These are phyloP conservation scores for Lordiphosa andalusiaca DNA, from an alignment of 2,888 invertebrate genomes.

Conservation along the genomic window DNA sequence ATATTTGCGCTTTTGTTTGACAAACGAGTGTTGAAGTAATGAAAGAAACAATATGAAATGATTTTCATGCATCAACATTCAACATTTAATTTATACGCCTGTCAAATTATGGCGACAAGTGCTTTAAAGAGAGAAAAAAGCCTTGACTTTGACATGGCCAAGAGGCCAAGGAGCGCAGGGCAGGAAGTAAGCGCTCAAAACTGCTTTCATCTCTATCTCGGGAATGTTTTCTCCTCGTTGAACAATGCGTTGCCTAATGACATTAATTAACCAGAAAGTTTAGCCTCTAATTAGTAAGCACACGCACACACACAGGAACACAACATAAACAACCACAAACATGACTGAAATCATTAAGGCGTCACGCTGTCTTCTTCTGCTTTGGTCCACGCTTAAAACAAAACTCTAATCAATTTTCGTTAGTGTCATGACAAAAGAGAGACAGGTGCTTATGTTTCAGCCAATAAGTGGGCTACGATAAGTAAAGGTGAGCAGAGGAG, in stretches of 20 bases:
- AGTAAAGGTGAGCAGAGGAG: neutral
- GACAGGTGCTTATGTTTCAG: neutral
- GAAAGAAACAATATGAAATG: slow-evolving; percentile 47
- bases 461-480: slow-evolving; percentile 6
- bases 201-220: slow-evolving; percentile 1
- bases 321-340: slow-evolving; percentile 20
- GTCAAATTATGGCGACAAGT: slow-evolving; percentile 62
- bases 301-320: slow-evolving; percentile 15
- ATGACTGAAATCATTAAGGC: slow-evolving; percentile 34
- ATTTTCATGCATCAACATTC: slow-evolving; percentile 61
- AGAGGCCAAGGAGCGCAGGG: neutral
- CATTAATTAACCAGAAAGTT: slow-evolving; percentile 69
- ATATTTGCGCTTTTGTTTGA: slow-evolving; percentile 52
- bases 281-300: slow-evolving; percentile 60
- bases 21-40: slow-evolving; percentile 61
- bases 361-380: neutral
- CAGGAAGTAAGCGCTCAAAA: slow-evolving; percentile 15
- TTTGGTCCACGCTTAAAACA: slow-evolving; percentile 21
- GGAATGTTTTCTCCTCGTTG: slow-evolving; percentile 1
- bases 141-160: slow-evolving; percentile 33
- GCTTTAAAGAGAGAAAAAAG: slow-evolving; percentile 33
- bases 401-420: slow-evolving; percentile 47
- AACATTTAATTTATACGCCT: slow-evolving; percentile 58
- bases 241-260: slow-evolving; percentile 53
- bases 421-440: slow-evolving; percentile 24